Conservation (phyloP, 2,797 vertebrate genomes). For the Bradypodion pumilum region DNA sequence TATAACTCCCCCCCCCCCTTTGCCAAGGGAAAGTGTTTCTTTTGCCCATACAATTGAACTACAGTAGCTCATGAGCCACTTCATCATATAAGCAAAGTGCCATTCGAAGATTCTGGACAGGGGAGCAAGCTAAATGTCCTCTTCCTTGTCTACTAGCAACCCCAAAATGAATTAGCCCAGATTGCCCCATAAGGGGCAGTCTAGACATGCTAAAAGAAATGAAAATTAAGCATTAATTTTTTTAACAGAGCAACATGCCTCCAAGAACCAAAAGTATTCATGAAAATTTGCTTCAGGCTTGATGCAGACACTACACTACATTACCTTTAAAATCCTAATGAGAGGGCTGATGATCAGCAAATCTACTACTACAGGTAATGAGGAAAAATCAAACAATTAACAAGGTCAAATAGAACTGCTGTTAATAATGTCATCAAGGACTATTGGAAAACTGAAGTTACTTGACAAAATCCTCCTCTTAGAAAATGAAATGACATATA, state of each 20-base stretch:
- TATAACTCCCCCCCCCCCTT: too few species aligned
- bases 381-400: not conserved
- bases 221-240: not conserved
- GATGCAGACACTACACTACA: not conserved
- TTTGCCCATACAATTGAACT: too few species aligned
- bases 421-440: not conserved
- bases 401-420: not conserved
- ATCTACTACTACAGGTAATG: not conserved
- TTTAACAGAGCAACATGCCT: not conserved
- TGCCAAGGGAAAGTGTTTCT: too few species aligned
- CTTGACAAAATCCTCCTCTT: conserved; percentile 17
- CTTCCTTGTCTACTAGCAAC: too few species aligned
- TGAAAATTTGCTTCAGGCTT: not conserved
- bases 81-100: too few species aligned
- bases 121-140: too few species aligned
- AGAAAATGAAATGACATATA: conserved; percentile 5
- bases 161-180: too few species aligned
- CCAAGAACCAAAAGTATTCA: not conserved
- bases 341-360: not conserved
- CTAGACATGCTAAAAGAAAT: too few species aligned
- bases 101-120: too few species aligned
- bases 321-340: not conserved
- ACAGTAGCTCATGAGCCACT: too few species aligned
- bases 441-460: not conserved
- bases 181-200: too few species aligned